These are phyloP conservation scores for Anguilla japonica DNA, from an alignment of 2,113 vertebrate genomes.

Conservation along the genomic window DNA sequence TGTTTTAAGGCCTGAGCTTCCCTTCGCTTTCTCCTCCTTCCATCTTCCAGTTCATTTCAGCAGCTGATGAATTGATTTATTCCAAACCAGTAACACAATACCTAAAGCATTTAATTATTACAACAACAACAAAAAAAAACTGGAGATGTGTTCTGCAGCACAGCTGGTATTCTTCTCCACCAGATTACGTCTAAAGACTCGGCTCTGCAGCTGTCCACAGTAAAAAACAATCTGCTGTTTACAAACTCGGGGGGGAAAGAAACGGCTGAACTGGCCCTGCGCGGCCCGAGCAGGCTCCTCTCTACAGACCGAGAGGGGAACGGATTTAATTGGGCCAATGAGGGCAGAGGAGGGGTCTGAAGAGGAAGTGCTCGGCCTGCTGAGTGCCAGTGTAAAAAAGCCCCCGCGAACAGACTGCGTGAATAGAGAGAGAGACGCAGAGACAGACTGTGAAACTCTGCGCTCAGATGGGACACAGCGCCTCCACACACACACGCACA, in stretches of 20 bases:
- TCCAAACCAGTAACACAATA: not conserved
- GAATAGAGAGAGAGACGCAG: not conserved
- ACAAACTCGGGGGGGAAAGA: not conserved
- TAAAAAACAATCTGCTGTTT: not conserved
- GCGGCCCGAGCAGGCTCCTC: not conserved
- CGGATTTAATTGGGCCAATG: not conserved
- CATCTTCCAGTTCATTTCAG: too few species aligned
- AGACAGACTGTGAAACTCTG: too few species aligned
- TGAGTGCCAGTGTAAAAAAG: not conserved
- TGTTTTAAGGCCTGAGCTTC: too few species aligned
- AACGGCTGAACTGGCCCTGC: not conserved
- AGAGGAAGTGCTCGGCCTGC: not conserved
- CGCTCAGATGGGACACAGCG: too few species aligned
- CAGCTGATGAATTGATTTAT: too few species aligned
- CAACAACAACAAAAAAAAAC: too few species aligned
- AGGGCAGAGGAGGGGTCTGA: not conserved
- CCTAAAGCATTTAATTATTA: not conserved
- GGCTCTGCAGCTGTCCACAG: not conserved
- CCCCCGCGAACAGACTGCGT: not conserved
- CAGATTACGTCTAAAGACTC: not conserved
- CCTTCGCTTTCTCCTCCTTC: too few species aligned
- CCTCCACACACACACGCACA: too few species aligned
- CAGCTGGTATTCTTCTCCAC: too few species aligned
- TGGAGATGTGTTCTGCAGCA: too few species aligned
- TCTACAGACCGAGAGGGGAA: not conserved